Percentiles rank a stretch among this genome's conserved stretches.
phyloP scores from a whole-genome alignment of 2,797 vertebrate species.

The Trachops cirrhosus region DNA sequence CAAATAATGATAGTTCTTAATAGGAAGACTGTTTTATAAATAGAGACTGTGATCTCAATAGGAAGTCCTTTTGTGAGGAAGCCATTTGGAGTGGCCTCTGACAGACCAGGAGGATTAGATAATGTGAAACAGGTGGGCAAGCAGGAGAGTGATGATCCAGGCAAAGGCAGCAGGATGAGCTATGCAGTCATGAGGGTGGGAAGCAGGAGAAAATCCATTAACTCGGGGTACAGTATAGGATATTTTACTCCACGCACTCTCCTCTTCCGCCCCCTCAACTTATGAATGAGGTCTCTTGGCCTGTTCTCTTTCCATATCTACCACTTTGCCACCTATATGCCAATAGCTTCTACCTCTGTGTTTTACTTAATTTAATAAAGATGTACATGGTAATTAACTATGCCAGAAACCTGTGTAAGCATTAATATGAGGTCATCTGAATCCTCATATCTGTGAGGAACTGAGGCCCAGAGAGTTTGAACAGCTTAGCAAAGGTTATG shows the following conservation, averaged over 20 bases:
- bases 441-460: background rate
- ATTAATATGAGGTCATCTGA: background rate
- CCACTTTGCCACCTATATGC: background rate
- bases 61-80: background rate
- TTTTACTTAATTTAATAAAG: background rate
- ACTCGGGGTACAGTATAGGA: fast-evolving
- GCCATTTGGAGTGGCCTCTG: background rate
- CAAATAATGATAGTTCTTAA: background rate
- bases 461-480: background rate
- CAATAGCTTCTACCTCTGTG: background rate
- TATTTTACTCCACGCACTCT: background rate
- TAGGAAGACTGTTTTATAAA: background rate
- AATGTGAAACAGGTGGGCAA: background rate
- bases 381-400: background rate
- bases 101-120: background rate
- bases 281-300: background rate
- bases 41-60: background rate
- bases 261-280: background rate
- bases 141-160: background rate
- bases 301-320: background rate
- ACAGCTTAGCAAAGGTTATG: background rate
- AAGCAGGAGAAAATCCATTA: background rate
- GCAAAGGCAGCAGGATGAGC: background rate
- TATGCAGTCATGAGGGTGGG: background rate
- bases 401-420: background rate